Conservation (phyloP, 2,797 vertebrate species). For the Rhinichthys osculus region DNA sequence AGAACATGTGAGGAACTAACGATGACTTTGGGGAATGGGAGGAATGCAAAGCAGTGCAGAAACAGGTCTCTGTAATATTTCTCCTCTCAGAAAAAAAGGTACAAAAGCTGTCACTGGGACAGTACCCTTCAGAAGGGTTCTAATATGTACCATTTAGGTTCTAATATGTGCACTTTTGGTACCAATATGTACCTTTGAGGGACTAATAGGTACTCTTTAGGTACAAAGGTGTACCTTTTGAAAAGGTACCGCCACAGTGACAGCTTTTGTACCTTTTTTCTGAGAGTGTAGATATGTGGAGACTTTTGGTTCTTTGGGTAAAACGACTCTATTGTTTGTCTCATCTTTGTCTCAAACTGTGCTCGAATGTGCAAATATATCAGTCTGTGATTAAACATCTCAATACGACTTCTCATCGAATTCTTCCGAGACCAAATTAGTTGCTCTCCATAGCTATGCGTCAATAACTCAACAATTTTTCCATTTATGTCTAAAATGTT, state of each 20-base stretch:
- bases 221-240: no score
- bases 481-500: neutral
- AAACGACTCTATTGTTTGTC: neutral
- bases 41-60: constrained; percentile 10
- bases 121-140: no score
- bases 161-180: no score
- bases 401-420: neutral
- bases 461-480: no score
- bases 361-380: neutral
- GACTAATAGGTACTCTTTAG: no score
- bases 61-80: neutral
- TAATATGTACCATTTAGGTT: no score
- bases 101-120: no score
- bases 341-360: neutral
- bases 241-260: no score
- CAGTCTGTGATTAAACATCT: neutral
- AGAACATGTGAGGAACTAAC: constrained; percentile 20
- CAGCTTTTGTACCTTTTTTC: no score
- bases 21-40: constrained; percentile 23
- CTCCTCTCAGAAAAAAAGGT: no score
- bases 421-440: neutral
- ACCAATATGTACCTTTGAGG: no score
- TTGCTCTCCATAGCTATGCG: neutral
- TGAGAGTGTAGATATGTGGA: neutral
- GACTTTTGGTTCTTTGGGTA: neutral